Conservation (phyloP, 2,113 vertebrate species). For the Otocyon megalotis region DNA sequence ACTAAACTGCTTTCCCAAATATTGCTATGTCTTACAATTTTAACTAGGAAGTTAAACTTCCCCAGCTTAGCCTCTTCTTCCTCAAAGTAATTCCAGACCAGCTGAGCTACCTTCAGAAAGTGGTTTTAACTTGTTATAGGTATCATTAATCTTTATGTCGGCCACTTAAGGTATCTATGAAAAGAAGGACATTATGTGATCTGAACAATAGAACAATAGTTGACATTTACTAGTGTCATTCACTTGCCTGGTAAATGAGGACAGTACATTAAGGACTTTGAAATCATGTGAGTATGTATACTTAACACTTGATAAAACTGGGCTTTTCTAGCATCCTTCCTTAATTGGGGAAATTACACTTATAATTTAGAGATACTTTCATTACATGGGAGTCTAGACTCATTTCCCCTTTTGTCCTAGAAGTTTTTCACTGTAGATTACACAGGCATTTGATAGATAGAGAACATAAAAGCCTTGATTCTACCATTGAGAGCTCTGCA, state of each 20-base stretch:
- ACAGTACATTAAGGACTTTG: background rate
- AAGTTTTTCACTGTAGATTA: background rate
- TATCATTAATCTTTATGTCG: background rate
- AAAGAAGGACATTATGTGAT: background rate
- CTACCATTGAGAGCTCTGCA: background rate
- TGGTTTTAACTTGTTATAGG: background rate
- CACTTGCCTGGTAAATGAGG: background rate
- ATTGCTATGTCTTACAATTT: background rate
- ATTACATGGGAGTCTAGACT: background rate
- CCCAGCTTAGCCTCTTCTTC: background rate
- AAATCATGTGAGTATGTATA: background rate
- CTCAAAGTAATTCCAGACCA: background rate
- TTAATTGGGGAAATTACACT: background rate
- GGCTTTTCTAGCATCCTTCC: background rate
- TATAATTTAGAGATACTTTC: slow-evolving; percentile 9
- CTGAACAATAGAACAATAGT: background rate
- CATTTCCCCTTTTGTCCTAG: background rate
- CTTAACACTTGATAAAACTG: background rate
- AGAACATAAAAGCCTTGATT: background rate
- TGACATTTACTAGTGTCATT: background rate
- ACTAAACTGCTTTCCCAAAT: background rate
- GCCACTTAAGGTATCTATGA: background rate
- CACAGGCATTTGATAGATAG: background rate
- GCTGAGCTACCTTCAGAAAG: background rate
- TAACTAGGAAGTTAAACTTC: background rate